A percentile compares a stretch with the other conserved stretches of the same genome.
phyloP scores from a whole-genome alignment of 2,113 vertebrate species.

The Antigone vipio region DNA sequence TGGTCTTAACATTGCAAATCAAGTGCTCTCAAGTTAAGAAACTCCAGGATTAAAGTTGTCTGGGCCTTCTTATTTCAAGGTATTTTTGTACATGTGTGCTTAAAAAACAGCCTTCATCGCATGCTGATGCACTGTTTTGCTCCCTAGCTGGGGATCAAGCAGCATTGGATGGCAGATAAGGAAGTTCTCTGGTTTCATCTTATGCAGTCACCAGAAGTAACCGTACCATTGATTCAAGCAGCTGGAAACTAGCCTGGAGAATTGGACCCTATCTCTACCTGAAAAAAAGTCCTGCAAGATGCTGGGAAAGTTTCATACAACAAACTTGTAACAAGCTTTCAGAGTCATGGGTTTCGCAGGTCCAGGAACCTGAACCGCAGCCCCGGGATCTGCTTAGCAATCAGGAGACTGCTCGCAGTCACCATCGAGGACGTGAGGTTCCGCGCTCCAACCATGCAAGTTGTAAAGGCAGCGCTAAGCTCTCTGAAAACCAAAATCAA shows the following conservation, averaged over 20 bases:
- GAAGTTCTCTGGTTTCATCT: background rate
- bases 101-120: background rate
- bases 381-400: background rate
- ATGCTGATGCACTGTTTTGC: background rate
- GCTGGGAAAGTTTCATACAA: background rate
- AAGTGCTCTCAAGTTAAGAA: background rate
- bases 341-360: background rate
- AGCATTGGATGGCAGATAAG: background rate
- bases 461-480: background rate
- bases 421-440: background rate
- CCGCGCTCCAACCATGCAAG: fast-evolving
- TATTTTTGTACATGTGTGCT: background rate
- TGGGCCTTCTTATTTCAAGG: background rate
- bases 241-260: background rate
- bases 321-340: background rate
- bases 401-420: background rate
- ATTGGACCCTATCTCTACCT: background rate
- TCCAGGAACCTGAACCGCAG: background rate
- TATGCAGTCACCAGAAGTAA: background rate
- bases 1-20: background rate
- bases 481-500: background rate
- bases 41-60: background rate
- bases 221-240: background rate
- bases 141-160: background rate
- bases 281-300: background rate